Conservation (phyloP, 2,888 invertebrate genomes). For the Chaitophorus viminalis region DNA sequence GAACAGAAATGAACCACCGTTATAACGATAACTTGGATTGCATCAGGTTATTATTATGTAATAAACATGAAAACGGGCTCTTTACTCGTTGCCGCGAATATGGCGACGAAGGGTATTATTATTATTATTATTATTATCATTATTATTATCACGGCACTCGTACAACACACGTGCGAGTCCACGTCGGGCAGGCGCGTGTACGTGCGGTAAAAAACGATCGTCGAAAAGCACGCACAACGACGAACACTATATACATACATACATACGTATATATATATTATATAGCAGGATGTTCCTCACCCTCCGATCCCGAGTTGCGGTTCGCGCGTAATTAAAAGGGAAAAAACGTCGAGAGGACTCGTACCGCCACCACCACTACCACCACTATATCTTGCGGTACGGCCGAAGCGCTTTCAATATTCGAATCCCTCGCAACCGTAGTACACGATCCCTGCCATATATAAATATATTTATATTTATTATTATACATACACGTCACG, state of each 20-base stretch:
- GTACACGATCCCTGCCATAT: not conserved
- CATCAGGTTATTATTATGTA: too few species aligned
- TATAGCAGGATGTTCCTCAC: too few species aligned
- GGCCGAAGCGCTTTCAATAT: constrained; percentile 31
- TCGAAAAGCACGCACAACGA: not conserved
- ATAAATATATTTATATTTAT: not conserved
- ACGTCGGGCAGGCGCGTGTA: too few species aligned
- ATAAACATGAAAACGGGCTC: too few species aligned
- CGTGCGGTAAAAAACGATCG: not conserved
- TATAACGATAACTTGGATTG: too few species aligned
- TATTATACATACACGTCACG: not conserved
- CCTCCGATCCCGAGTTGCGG: not conserved
- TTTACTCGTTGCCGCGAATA: too few species aligned
- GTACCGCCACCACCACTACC: not conserved
- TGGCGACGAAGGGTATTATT: too few species aligned
- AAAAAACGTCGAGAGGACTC: constrained; percentile 33
- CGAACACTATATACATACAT: not conserved
- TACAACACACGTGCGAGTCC: too few species aligned
- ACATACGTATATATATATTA: too few species aligned
- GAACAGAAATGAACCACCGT: too few species aligned
- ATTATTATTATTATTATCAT: too few species aligned
- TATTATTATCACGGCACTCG: too few species aligned
- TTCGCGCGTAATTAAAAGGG: constrained; percentile 30
- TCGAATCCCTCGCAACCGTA: constrained; percentile 30
- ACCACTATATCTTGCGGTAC: not conserved